A percentile compares a stretch with the other conserved stretches of the same genome.
phyloP scores from a whole-genome alignment of 2,113 vertebrate species.

The Siniperca knerii region DNA sequence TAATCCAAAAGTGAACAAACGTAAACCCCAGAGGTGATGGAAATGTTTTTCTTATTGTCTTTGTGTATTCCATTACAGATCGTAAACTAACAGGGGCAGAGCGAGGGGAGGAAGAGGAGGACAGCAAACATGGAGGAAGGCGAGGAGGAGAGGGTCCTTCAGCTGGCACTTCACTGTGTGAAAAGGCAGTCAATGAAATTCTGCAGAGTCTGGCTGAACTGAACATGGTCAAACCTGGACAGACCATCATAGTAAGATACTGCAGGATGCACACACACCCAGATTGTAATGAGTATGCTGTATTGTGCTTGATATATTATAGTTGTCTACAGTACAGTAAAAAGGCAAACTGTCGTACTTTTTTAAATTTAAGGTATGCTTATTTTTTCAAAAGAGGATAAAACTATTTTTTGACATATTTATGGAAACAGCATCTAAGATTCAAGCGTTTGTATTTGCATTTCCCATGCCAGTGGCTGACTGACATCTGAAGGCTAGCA shows the following conservation, averaged over 20 bases:
- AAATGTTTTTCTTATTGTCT: neutral
- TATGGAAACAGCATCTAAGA: neutral
- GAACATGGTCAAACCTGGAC: slow-evolving; percentile 82
- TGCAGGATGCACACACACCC: neutral
- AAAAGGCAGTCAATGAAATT: slow-evolving; percentile 85
- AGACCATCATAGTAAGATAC: slow-evolving; percentile 80
- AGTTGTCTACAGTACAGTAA: neutral
- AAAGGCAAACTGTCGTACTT: neutral
- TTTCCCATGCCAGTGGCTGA: no score
- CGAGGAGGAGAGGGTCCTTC: slow-evolving; percentile 58
- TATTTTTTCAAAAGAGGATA: neutral
- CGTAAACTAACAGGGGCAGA: slow-evolving; percentile 79
- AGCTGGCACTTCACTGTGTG: slow-evolving; percentile 65
- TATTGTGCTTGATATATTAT: neutral
- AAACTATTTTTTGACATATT: neutral
- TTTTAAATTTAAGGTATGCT: neutral
- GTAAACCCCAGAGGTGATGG: neutral
- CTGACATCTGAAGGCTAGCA: no score
- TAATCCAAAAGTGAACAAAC: neutral
- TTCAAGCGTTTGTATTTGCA: neutral
- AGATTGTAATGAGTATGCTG: neutral
- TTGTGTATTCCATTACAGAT: slow-evolving; percentile 67
- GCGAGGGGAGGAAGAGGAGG: slow-evolving; percentile 58
- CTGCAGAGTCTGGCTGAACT: slow-evolving; percentile 85
- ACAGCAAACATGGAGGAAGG: slow-evolving; percentile 52